These are phyloP conservation scores for Catostylus mosaicus DNA, from an alignment of 30 jellyfish, hydroid and myxozoan genomes.

Conservation along the genomic window DNA sequence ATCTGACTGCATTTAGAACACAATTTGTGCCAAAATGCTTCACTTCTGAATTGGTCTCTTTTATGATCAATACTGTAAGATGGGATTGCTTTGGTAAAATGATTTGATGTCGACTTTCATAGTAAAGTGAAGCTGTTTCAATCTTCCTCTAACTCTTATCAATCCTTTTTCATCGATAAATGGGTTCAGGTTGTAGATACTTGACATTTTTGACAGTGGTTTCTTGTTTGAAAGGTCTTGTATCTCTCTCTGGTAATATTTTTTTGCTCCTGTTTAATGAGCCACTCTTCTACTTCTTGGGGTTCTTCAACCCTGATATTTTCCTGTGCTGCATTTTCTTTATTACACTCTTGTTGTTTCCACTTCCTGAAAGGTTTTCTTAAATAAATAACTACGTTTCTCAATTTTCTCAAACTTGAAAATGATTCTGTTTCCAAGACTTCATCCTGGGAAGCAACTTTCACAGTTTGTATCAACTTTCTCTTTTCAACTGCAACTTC, in stretches of 20 bases:
- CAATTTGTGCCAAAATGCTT: slow-evolving; percentile 41
- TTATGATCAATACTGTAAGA: slow-evolving; percentile 33
- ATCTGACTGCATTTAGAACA: slow-evolving; percentile 42
- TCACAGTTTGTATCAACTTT: slow-evolving; percentile 27
- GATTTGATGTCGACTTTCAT: slow-evolving; percentile 39
- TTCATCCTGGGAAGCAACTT: slow-evolving; percentile 14
- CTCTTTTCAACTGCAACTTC: slow-evolving; percentile 45
- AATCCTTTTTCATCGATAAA: slow-evolving; percentile 46
- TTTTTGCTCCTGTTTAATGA: slow-evolving; percentile 35
- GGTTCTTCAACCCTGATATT: slow-evolving; percentile 33
- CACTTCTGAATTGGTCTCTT: slow-evolving; percentile 19
- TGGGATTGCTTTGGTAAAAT: slow-evolving; percentile 34
- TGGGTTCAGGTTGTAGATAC: slow-evolving; percentile 35
- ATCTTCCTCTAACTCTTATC: slow-evolving; percentile 67
- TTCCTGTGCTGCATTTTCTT: slow-evolving; percentile 20
- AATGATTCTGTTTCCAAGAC: slow-evolving; percentile 34
- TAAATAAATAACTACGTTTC: slow-evolving; percentile 27
- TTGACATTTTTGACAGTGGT: slow-evolving; percentile 29
- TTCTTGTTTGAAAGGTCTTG: slow-evolving; percentile 39
- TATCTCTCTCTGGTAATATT: slow-evolving; percentile 36
- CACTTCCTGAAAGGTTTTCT: slow-evolving; percentile 41
- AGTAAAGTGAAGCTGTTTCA: slow-evolving; percentile 34
- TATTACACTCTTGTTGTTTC: slow-evolving; percentile 24
- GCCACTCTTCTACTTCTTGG: slow-evolving; percentile 59
- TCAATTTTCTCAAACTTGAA: slow-evolving; percentile 46